Evolutionary conservation across 2,888 invertebrate species (phyloP).

Genomic region (Pimpla rufipes): DNA sequence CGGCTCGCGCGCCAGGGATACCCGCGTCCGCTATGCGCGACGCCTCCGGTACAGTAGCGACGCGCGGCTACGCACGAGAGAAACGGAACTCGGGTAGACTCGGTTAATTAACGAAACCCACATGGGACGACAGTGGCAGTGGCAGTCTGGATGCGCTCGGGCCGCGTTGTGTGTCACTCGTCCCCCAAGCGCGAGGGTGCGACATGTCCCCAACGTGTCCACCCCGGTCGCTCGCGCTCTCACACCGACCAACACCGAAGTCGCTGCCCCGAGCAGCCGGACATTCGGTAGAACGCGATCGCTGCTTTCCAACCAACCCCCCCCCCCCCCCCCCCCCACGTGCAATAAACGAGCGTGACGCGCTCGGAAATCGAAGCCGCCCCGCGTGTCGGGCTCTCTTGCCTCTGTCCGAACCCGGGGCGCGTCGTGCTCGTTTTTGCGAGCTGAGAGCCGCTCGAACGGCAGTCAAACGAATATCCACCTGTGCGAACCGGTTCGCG

Average conservation of each 20-base stretch:
- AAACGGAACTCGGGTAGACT: conserved; percentile 79
- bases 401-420: background rate
- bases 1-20: conserved; percentile 26
- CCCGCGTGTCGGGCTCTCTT: too few relatives aligned
- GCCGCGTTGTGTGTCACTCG: conserved; percentile 68
- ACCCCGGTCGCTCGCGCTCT: background rate
- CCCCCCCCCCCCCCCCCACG: background rate
- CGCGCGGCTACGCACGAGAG: conserved; percentile 1
- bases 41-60: conserved; percentile 56
- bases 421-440: background rate
- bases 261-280: conserved; percentile 37
- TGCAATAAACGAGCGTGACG: conserved; percentile 63
- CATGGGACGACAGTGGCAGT: conserved; percentile 79
- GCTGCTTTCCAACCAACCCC: too few relatives aligned
- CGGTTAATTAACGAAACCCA: conserved; percentile 84
- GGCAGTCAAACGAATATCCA: conserved; percentile 43
- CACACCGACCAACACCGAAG: conserved; percentile 37
- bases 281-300: conserved; percentile 25
- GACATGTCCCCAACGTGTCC: conserved; percentile 9
- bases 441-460: background rate
- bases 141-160: conserved; percentile 70
- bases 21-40: conserved; percentile 38
- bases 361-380: conserved; percentile 31
- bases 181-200: conserved; percentile 36
- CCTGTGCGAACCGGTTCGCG: background rate